Evolutionary conservation across 2,113 vertebrate species (phyloP).

Genomic region (Daubentonia madagascariensis): DNA sequence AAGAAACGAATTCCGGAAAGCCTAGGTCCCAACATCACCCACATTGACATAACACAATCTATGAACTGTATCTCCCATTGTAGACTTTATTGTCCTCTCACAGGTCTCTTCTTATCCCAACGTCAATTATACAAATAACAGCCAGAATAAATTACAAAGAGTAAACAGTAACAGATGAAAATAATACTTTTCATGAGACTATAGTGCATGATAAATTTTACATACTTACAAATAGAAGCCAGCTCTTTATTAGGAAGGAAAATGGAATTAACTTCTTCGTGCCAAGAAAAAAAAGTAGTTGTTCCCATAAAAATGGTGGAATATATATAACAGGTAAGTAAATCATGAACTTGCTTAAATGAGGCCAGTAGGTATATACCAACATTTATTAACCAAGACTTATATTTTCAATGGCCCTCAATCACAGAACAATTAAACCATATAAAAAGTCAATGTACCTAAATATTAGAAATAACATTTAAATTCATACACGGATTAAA

Average conservation of each 20-base stretch:
- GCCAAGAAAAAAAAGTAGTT: neutral
- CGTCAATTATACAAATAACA: neutral
- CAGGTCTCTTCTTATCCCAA: neutral
- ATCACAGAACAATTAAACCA: neutral
- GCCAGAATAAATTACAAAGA: neutral
- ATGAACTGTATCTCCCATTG: neutral
- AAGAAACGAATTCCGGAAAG: neutral
- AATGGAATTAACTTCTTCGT: neutral
- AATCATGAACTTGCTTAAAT: neutral
- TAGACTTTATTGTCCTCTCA: neutral
- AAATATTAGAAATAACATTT: neutral
- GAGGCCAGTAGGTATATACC: neutral
- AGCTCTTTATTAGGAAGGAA: neutral
- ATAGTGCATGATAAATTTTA: neutral
- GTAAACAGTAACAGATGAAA: neutral
- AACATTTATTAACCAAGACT: neutral
- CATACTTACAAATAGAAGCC: neutral
- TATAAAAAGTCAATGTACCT: neutral
- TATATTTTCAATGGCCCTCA: neutral
- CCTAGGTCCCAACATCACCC: neutral
- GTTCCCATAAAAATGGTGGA: neutral
- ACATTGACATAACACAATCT: neutral
- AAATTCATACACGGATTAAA: neutral
- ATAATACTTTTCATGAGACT: neutral
- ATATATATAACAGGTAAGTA: neutral